These are phyloP conservation scores for Ceryle rudis DNA, from an alignment of 2,797 vertebrate species.

Conservation along the genomic window DNA sequence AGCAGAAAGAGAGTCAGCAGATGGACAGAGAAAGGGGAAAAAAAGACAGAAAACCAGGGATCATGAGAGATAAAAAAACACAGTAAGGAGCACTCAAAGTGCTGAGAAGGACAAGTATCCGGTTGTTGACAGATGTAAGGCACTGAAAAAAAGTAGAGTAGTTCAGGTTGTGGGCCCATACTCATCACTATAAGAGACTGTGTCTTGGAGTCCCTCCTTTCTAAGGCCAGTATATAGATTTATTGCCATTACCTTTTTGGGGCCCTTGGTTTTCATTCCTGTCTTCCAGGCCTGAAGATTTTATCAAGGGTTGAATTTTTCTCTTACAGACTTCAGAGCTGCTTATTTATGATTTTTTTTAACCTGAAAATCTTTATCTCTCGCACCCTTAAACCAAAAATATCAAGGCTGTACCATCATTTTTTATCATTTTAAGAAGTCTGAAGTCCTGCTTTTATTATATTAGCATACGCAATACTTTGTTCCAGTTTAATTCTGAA, in stretches of 20 bases:
- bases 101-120: not conserved
- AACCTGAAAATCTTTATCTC: not conserved
- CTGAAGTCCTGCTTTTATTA: not conserved
- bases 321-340: not conserved
- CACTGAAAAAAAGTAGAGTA: not conserved
- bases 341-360: not conserved
- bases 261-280: not conserved
- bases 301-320: not conserved
- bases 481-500: not conserved
- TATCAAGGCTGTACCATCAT: not conserved
- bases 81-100: not conserved
- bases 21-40: not conserved
- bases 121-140: not conserved
- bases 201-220: not conserved
- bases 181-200: not conserved
- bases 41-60: not conserved
- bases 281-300: not conserved
- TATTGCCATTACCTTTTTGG: not conserved
- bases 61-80: not conserved
- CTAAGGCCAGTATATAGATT: not conserved
- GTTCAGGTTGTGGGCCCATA: not conserved
- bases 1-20: not conserved
- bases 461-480: not conserved
- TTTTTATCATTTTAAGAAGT: not conserved
- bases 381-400: not conserved